Evolutionary conservation across 2,888 invertebrate genomes (phyloP).

Genomic region (Hypomecis punctinalis): DNA sequence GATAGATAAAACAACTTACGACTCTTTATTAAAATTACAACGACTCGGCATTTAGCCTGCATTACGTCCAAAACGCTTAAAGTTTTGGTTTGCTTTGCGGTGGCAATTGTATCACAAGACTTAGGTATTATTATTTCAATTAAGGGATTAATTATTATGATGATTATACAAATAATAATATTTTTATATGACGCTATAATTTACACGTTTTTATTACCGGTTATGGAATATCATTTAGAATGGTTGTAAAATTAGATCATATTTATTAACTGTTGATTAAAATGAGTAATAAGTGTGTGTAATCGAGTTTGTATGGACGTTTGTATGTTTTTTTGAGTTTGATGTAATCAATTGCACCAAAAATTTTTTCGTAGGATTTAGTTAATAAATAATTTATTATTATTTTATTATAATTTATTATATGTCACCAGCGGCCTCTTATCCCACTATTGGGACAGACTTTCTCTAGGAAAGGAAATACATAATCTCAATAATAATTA

Average conservation of each 20-base stretch:
- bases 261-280: constrained; percentile 16
- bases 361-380: constrained; percentile 52
- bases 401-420: constrained; percentile 40
- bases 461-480: constrained; percentile 2
- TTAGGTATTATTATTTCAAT: constrained; percentile 25
- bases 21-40: constrained; percentile 73
- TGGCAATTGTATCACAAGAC: constrained; percentile 21
- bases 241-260: constrained; percentile 4
- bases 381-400: constrained; percentile 46
- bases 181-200: constrained; percentile 56
- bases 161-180: constrained; percentile 35
- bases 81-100: constrained; percentile 45
- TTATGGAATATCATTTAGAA: constrained; percentile 40
- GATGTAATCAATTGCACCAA: constrained; percentile 61
- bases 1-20: constrained; percentile 60
- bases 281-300: constrained; percentile 42
- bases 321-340: constrained; percentile 44
- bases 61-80: constrained; percentile 45
- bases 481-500: constrained; percentile 29
- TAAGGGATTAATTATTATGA: constrained; percentile 41
- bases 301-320: constrained; percentile 42
- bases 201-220: constrained; percentile 35
- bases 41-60: constrained; percentile 60
- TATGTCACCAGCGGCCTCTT: constrained; percentile 27
- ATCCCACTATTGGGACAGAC: constrained; percentile 2